These are phyloP conservation scores for Strigamia maritima DNA, from an alignment of 2,888 invertebrate species.

Conservation along the genomic window DNA sequence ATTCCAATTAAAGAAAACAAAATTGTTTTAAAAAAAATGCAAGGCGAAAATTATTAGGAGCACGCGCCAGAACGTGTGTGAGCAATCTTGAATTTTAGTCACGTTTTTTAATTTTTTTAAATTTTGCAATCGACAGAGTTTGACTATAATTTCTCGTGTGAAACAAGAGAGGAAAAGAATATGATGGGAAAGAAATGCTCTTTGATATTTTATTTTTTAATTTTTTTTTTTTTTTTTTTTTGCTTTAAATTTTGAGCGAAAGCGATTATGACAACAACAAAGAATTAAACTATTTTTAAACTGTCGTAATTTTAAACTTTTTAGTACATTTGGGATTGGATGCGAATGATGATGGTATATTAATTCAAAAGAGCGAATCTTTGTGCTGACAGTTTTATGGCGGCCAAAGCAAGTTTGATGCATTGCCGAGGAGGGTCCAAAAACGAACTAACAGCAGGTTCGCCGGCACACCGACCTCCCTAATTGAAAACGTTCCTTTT, in stretches of 20 bases:
- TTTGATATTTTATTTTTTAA: not conserved
- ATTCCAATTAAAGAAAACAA: not conserved
- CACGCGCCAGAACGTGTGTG: not conserved
- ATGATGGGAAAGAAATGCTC: not conserved
- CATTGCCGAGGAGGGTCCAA: not conserved
- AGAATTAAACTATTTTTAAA: too few relatives aligned
- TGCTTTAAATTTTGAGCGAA: not conserved
- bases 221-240: not conserved
- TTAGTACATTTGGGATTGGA: not conserved
- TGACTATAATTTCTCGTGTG: not conserved
- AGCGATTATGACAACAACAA: too few relatives aligned
- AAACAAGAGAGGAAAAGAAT: not conserved
- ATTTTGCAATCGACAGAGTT: too few relatives aligned
- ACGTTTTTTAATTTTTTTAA: not conserved
- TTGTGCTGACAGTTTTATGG: constrained; percentile 8
- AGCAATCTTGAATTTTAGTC: not conserved
- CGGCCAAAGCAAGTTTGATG: constrained; percentile 7
- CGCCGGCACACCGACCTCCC: constrained; percentile 17
- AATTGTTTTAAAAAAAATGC: not conserved
- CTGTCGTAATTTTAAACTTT: too few relatives aligned
- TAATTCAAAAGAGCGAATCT: too few relatives aligned
- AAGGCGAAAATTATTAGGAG: not conserved
- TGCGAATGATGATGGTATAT: not conserved
- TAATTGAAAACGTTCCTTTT: constrained; percentile 12
- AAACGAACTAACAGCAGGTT: not conserved